Base-by-base conservation (phyloP, 2,113 vertebrate genomes). In the Pluvianellus socialis region DNA sequence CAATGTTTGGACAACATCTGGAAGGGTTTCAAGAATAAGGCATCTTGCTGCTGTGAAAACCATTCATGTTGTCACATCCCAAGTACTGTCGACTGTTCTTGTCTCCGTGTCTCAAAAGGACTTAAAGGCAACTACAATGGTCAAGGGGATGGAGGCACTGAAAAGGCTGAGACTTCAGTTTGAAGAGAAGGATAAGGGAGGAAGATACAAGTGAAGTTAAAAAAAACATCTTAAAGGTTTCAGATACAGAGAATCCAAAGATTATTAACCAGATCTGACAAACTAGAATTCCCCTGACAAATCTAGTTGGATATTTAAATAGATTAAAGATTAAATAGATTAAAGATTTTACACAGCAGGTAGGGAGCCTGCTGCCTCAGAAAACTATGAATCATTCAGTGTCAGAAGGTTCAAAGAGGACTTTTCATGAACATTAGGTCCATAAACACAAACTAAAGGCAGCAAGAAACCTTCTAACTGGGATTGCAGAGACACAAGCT, bases 31-130 rank as follows among this genome's bases (percentile, higher is more conserved):
- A 11, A 66, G 58, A 59, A 24, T 5, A 58, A 53, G n/a, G 14
- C 30, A 59, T 42, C 56, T 80, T 75, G 33, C 27, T 80, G 44
- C 42, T 79, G 35, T 52, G 53, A 62, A 91, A 68, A 56, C 4
- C 26, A 30, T 65, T 12, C 0, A 0, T 49, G 30, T n/a, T 71
- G 12, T 32, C 12, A 16, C 40, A 61, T 66, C 14, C 23, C 1
- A 4, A 66, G 24, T 70, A 59, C 8, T 33, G 15, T 10, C 15
- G 52, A 10, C n/a, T 77, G 17, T 56, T 89, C 65, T 80, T 53
- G 38, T 44, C 52, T 75, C n/a, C 8, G 15, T n/a, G 24, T 67
- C n/a, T 79, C 42, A 55, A 67, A 86, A 61, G 35, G 42, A 50
- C 20, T 67, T 66, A 45, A 76, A 71, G 35, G 13, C 15, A 45